Evolutionary conservation across 2,113 vertebrate genomes (phyloP), one percentile per base, ranked within the genome.

Genomic region (Misgurnus anguillicaudatus): DNA sequence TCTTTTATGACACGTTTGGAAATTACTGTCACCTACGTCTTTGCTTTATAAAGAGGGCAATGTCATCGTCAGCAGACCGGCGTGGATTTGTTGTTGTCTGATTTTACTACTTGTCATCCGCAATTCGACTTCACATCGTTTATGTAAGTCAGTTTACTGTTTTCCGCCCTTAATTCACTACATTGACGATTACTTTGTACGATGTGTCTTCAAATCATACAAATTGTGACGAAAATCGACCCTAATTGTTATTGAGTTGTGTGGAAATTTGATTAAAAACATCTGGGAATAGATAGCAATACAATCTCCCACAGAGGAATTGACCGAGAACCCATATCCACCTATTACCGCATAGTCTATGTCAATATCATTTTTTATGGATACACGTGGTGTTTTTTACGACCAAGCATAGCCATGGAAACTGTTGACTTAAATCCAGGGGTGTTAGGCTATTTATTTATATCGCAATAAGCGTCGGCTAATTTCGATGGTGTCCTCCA

Each of bases 41-140:
- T 75, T 73, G 57, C 14, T 73, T 51, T 78, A 39, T 61, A 80
- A 85, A 89, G 89, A 91, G 88, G 89, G 89, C 90, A 90, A 88
- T 92, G 91, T 92, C 91, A 91, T 91, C 78, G 72, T 51, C 89
- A 88, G 89, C 88, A 90, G 42, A 88, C 90, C 89, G 88, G 90
- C 88, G 89, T 91, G 91, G 84, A 91, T 91, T 89, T 92, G 90
- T 92, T 92, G 90, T 91, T 91, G 90, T 91, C 88, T 91, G 88
- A 87, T 89, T 88, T 88, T 87, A 88, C 85, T 85, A 77, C 86
- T 88, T 90, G 89, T 88, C 86, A 58, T 87, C 80, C 80, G 81
- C 83, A 82, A 79, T 85, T 84, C 53, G 55, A 21, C 72, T 75
- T 45, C 55, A 38, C 77, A 45, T 21, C 74, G 70, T 82, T 70